These are phyloP conservation scores for Nyctalus aviator DNA, from an alignment of 2,797 vertebrate genomes.

Conservation along the genomic window DNA sequence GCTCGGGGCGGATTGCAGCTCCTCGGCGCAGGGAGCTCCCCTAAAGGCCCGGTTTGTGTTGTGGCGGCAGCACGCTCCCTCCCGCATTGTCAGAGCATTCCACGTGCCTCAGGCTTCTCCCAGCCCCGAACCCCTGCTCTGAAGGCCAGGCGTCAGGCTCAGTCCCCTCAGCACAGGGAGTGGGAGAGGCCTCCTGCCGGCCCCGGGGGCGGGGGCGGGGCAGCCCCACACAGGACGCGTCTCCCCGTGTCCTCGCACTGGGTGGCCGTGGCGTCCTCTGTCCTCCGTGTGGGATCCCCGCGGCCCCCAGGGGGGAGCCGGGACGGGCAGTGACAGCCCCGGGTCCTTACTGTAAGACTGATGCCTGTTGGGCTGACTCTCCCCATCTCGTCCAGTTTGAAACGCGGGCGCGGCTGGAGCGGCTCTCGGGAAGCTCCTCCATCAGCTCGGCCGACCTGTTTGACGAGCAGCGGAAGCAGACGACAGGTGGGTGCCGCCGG, in stretches of 20 bases:
- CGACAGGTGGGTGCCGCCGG: constrained; percentile 84
- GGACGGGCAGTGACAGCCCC: neutral
- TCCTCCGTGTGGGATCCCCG: rapidly evolving
- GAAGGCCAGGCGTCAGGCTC: too few relatives aligned
- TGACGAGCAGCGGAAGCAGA: constrained; percentile 93
- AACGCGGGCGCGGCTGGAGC: constrained; percentile 93
- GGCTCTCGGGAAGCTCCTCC: constrained; percentile 91
- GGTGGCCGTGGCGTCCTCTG: neutral
- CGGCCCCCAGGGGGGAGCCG: neutral
- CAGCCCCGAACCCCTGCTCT: too few relatives aligned
- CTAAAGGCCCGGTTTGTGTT: too few relatives aligned
- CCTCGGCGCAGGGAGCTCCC: neutral
- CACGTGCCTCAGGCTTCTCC: too few relatives aligned
- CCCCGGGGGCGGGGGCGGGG: neutral
- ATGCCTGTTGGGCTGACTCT: neutral
- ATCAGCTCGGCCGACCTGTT: constrained; percentile 98
- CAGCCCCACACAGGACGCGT: rapidly evolving
- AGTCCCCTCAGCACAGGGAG: rapidly evolving
- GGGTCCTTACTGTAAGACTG: rapidly evolving
- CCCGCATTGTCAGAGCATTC: too few relatives aligned
- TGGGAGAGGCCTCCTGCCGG: neutral
- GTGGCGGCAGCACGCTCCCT: too few relatives aligned
- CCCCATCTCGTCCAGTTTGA: constrained; percentile 91
- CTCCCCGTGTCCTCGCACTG: too few relatives aligned
- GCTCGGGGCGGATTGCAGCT: rapidly evolving